phyloP scores from a whole-genome alignment of 2,113 vertebrate species.

The Miniopterus natalensis region DNA sequence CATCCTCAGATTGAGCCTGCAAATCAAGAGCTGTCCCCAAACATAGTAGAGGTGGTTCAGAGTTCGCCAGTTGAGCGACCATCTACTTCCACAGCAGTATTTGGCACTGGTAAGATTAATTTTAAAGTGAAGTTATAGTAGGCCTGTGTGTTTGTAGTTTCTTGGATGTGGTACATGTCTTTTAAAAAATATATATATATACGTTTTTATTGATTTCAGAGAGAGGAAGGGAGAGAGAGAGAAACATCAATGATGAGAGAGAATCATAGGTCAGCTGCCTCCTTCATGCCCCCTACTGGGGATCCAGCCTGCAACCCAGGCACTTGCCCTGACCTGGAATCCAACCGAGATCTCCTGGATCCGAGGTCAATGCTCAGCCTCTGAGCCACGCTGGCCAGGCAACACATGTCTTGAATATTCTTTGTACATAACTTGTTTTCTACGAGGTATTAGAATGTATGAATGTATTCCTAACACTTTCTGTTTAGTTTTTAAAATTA shows the following conservation, averaged over 20 bases:
- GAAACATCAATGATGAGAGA: too few relatives aligned
- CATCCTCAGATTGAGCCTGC: conserved; percentile 92
- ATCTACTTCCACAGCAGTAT: conserved; percentile 94
- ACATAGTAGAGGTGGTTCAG: conserved; percentile 93
- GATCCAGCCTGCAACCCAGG: too few relatives aligned
- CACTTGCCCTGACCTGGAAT: too few relatives aligned
- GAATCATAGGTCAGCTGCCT: too few relatives aligned
- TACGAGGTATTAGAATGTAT: background rate
- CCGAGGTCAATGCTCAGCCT: too few relatives aligned
- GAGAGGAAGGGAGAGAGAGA: too few relatives aligned
- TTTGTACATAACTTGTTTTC: conserved; percentile 8
- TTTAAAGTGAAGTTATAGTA: background rate
- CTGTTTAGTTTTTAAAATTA: background rate
- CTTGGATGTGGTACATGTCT: background rate
- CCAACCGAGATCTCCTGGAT: too few relatives aligned
- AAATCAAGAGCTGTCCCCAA: conserved; percentile 91
- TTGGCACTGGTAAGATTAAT: conserved; percentile 91
- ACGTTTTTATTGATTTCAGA: too few relatives aligned
- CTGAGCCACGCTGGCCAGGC: too few relatives aligned
- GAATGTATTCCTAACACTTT: conserved; percentile 30
- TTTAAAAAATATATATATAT: too few relatives aligned
- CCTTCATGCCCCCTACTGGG: too few relatives aligned
- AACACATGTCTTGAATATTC: background rate
- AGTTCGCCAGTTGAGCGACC: conserved; percentile 95
- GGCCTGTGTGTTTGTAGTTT: background rate